These are phyloP conservation scores for Mola mola DNA, from an alignment of 2,113 vertebrate genomes.

Conservation along the genomic window DNA sequence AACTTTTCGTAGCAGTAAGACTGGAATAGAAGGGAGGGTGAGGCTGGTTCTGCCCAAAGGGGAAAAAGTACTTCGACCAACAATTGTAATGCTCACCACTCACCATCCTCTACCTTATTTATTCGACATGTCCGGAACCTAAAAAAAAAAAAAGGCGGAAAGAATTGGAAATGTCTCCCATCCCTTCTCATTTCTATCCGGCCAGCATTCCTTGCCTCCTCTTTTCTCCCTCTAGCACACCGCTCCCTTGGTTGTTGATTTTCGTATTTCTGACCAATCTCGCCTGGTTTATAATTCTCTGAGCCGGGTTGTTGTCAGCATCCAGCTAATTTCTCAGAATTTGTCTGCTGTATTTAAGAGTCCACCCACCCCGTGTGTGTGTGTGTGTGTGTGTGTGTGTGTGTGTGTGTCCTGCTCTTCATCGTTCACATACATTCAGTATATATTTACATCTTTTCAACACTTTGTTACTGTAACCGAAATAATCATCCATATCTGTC, in stretches of 20 bases:
- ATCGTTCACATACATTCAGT: slow-evolving; percentile 7
- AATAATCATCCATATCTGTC: slow-evolving; percentile 20
- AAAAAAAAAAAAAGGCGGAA: no score
- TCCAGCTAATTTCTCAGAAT: slow-evolving; percentile 67
- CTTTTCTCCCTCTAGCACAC: slow-evolving; percentile 12
- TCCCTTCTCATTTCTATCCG: no score
- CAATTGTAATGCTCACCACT: neutral
- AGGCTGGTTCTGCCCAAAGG: no score
- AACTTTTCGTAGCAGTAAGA: neutral
- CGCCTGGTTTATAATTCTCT: slow-evolving; percentile 52
- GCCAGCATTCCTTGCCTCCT: slow-evolving; percentile 2
- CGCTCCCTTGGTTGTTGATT: slow-evolving; percentile 41
- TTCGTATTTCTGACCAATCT: slow-evolving; percentile 59
- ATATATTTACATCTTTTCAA: slow-evolving; percentile 23
- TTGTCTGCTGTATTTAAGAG: slow-evolving; percentile 58
- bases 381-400: slow-evolving; percentile 16
- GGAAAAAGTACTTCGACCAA: neutral
- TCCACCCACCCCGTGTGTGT: slow-evolving; percentile 29
- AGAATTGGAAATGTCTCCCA: no score
- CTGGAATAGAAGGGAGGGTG: neutral
- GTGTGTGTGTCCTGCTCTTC: neutral
- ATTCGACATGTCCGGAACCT: no score
- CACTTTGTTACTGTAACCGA: slow-evolving; percentile 24
- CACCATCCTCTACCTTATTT: neutral
- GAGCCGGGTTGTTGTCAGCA: slow-evolving; percentile 48